Conservation (phyloP, 2,888 invertebrate genomes). For the Arctia plantaginis region DNA sequence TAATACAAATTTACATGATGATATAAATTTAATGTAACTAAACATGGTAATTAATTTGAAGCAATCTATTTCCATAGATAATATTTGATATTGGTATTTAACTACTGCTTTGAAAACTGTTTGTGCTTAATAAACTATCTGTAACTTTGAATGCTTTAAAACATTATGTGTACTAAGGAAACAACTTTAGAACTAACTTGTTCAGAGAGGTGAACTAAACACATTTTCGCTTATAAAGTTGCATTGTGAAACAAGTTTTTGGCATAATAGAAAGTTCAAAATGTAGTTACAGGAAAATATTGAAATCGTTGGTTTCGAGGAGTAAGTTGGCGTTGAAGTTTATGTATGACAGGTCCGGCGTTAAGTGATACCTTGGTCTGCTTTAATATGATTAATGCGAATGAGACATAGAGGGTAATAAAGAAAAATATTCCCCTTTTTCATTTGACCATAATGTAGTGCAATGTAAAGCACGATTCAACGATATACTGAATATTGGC, state of each 20-base stretch:
- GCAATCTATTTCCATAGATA: neutral
- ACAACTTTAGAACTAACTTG: conserved; percentile 2
- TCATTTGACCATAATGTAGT: neutral
- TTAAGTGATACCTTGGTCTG: neutral
- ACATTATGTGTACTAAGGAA: conserved; percentile 1
- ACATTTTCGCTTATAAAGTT: neutral
- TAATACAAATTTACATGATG: neutral
- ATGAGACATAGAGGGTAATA: neutral
- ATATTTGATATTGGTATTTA: conserved; percentile 10
- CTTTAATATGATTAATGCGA: neutral
- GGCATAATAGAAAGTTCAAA: neutral
- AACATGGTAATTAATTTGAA: neutral
- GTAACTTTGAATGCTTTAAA: neutral
- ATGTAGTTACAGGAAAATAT: neutral
- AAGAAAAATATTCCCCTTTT: neutral
- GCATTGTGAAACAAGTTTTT: conserved; percentile 1
- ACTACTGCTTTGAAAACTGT: neutral
- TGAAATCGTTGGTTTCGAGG: neutral
- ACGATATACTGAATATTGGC: too few species aligned
- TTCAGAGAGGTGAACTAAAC: conserved; percentile 8
- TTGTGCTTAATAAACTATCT: conserved; percentile 4
- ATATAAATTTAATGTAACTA: neutral
- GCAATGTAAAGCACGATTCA: too few species aligned
- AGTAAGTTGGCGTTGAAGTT: neutral
- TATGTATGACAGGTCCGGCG: neutral